These are phyloP conservation scores for Alligator mississippiensis DNA, from an alignment of 2,113 vertebrate genomes.

Conservation along the genomic window DNA sequence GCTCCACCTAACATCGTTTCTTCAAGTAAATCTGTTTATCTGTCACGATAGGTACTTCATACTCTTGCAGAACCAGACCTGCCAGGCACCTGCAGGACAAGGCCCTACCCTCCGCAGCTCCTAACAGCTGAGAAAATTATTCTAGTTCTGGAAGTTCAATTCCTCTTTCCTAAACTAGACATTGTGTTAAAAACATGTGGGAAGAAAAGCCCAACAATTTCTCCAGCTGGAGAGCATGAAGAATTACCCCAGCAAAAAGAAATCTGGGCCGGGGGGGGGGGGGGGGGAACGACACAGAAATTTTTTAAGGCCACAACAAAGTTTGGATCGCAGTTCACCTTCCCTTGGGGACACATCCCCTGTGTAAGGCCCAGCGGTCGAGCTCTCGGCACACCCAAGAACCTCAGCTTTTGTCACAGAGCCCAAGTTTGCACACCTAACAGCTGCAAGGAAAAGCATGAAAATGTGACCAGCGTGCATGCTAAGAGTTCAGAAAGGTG, in stretches of 20 bases:
- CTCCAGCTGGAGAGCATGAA: neutral
- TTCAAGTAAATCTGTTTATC: neutral
- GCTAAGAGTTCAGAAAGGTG: neutral
- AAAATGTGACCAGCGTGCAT: neutral
- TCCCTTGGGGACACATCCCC: too few species aligned
- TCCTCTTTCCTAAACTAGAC: neutral
- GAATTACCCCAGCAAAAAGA: neutral
- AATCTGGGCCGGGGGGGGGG: neutral
- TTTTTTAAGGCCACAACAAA: too few species aligned
- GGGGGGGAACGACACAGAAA: neutral
- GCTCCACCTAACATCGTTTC: slow-evolving; percentile 53
- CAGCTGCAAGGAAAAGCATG: neutral
- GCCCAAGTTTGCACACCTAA: neutral
- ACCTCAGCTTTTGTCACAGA: neutral
- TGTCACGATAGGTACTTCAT: neutral
- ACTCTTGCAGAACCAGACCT: fast-evolving
- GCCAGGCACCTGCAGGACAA: neutral
- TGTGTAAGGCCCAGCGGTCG: too few species aligned
- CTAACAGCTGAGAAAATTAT: neutral
- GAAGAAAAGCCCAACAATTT: neutral
- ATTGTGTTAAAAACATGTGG: neutral
- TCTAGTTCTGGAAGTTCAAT: neutral
- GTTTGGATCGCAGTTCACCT: too few species aligned
- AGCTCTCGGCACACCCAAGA: too few species aligned
- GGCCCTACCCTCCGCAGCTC: neutral